These are phyloP conservation scores for Phoxinus phoxinus DNA, from an alignment of 2,113 vertebrate species.

Conservation along the genomic window DNA sequence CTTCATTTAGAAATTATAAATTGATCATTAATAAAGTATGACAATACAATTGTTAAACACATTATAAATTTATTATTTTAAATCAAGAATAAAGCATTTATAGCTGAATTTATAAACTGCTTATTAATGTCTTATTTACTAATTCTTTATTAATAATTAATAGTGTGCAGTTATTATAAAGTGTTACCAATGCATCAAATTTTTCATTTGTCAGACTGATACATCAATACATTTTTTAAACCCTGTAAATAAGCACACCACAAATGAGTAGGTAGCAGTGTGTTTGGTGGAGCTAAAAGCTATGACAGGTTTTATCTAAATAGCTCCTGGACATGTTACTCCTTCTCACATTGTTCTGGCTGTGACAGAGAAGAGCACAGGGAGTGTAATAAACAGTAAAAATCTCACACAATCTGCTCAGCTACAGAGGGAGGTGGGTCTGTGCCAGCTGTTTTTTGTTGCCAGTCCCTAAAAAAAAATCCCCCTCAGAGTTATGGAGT, in stretches of 20 bases:
- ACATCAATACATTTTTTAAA: neutral
- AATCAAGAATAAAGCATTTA: no score
- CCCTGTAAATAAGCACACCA: neutral
- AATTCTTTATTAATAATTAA: no score
- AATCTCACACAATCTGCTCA: constrained; percentile 23
- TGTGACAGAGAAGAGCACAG: constrained; percentile 19
- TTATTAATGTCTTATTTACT: no score
- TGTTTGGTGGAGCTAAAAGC: constrained; percentile 5
- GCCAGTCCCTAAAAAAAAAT: constrained; percentile 13
- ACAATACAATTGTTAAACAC: no score
- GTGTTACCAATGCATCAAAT: neutral
- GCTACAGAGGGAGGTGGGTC: constrained; percentile 1
- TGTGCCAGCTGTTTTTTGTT: constrained; percentile 40
- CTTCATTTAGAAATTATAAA: no score
- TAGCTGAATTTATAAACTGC: no score
- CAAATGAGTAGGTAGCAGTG: neutral
- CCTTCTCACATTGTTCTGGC: neutral
- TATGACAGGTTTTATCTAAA: constrained; percentile 23
- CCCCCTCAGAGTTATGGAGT: constrained; percentile 28
- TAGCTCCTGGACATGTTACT: constrained; percentile 22
- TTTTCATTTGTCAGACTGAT: neutral
- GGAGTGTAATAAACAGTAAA: constrained; percentile 6
- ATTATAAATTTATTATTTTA: no score
- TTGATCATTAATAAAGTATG: no score
- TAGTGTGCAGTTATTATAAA: no score